Evolutionary conservation across 1,140 invertebrate species (phyloP), one percentile per base, ranked within the genome.

Genomic region (Chelonus insularis): DNA sequence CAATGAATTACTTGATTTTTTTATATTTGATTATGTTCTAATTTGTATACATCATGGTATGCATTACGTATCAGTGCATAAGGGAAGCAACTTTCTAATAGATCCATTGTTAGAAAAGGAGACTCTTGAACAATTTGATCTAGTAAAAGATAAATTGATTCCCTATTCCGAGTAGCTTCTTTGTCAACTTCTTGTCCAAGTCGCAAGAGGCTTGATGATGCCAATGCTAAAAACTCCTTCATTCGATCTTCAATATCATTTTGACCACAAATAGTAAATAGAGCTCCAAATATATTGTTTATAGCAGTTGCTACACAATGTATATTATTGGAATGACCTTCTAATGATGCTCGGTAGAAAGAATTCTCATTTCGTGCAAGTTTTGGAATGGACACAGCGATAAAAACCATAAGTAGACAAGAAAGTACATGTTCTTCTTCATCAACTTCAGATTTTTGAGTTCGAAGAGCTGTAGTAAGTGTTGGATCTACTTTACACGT

Each of bases 111-210:
- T 3, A 99, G 83, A 78, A 97, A 98, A 6, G 96, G 95, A 4
- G 95, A 97, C 79, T 98, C 95, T 81, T 98, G 95, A 21, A 98
- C 96, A 81, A 98, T 97, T 82, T 96, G 88, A 82, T 98, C 95
- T 4, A 99, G 83, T 23, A 99, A 83, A 41, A 99, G 85, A 81
- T 99, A 99, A 20, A 98, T 94, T 2, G 96, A 97, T 79, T 99
- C 96, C 58, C 96, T 84, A 79, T 98, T 96, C 73, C 88, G 91
- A 1, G 93, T 95, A 0, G 89, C 89, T 74, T 99, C 96, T 76
- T 96, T 96, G 68, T 98, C 96, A 16, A 91, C 91, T 79, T 99
- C 96, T 78, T 97, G 95, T 0, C 96, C 96, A 2, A 99, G 83
- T 64, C 96, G 86, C 4, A 99, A 81, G 20, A 99, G 84, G 77